Base-by-base conservation (phyloP, 2,797 vertebrate genomes). In the Sciaenops ocellatus region DNA sequence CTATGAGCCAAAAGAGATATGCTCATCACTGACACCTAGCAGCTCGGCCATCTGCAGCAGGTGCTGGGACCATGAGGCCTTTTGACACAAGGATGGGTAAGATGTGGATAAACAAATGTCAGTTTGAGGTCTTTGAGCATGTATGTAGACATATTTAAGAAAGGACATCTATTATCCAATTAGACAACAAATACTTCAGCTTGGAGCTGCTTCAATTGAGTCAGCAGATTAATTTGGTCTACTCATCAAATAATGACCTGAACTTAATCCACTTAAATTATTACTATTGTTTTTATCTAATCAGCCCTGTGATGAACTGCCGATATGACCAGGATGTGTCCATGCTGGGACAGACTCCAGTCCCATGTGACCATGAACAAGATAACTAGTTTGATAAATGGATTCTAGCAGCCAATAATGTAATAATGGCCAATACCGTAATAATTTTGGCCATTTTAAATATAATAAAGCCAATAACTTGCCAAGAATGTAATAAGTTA, bases 21-120 rank as follows among this genome's bases (percentile, higher is more conserved):
- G 87, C 82, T 93, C 90, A 89, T 90, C 87, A 79, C 77, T 90
- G 92, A 94, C 90, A 92, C 87, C 94, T 94, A 91, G 82, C 90
- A 89, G 94, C 88, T 94, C 20, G 47, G 78, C 95, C 95, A 96
- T 95, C 95, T 96, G 95, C 92, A 80, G 81, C 70, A 8, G 78
- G 82, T 82, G 85, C 83, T 73, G 85, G 75, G 83, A 85, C 81
- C 70, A 46, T 41, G 79, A 86, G 78, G 89, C 75, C 80, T 72
- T 78, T 63, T 85, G 82, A 85, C 84, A 83, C 55, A 55, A 65
- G 83, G 72, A 84, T 77, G 83, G 89, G 62, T 82, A 85, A 85
- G 50, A 86, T 89, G 79, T 79, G 51, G 82, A 73, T 80, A 78
- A 87, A 88, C 82, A 82, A 89, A 78, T 76, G 51, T 42, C 66